Conservation (phyloP, 2,113 vertebrate genomes). For the Oenanthe melanoleuca region DNA sequence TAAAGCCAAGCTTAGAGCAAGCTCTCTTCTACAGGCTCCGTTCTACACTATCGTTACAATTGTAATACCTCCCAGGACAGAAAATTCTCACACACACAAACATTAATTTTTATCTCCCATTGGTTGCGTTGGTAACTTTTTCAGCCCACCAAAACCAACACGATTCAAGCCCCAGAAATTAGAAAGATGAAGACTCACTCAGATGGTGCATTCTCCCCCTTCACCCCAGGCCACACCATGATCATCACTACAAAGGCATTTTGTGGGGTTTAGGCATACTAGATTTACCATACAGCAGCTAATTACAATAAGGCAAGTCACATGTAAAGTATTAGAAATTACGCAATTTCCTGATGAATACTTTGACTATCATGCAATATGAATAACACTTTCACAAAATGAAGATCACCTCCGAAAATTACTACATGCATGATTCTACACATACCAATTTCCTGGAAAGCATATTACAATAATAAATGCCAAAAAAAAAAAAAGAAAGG, state of each 20-base stretch:
- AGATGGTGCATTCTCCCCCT: neutral
- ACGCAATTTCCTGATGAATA: neutral
- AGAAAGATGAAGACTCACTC: neutral
- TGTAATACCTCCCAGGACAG: neutral
- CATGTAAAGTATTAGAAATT: neutral
- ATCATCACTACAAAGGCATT: neutral
- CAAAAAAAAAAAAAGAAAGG: neutral
- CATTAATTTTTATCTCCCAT: neutral
- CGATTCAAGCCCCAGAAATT: neutral
- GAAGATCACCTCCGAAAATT: neutral
- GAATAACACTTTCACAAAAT: neutral
- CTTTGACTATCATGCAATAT: neutral
- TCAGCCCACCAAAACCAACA: neutral
- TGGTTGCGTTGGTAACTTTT: neutral
- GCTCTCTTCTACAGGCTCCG: neutral
- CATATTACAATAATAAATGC: neutral
- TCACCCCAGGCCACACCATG: neutral
- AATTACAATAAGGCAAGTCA: neutral
- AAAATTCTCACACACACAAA: neutral
- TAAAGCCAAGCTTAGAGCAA: neutral
- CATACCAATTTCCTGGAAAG: neutral
- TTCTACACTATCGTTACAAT: fast-evolving
- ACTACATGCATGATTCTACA: neutral
- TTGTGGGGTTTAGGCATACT: neutral
- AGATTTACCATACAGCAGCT: neutral